Base-by-base conservation (phyloP, 1,140 invertebrate genomes). In the Eueides isabella region DNA sequence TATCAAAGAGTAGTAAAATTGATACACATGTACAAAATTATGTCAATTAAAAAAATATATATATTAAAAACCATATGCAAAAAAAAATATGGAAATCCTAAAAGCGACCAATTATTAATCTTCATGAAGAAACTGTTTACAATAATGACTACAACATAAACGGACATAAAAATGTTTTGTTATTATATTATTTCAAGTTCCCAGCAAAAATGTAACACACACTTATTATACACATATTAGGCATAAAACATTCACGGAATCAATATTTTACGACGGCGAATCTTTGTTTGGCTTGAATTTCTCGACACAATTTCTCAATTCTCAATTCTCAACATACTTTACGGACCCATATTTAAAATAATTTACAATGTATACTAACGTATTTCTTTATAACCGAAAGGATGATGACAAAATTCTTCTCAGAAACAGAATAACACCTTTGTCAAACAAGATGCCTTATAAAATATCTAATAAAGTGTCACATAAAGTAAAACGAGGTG, bases 381-480 rank as follows among this genome's bases (percentile, higher is more conserved):
- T 85, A 79, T 80, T 75, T 80, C 72, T 78, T 80, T 76, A 68
- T 80, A 79, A 82, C 67, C 69, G 71, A 76, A 74, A 73, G 1
- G 71, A 80, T 72, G 81, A 82, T 77, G 85, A 85, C 84, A 87
- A 84, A 85, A 82, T 84, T 84, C 79, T 87, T 85, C 85, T 84
- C 66, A 35, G 85, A 87, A 87, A 77, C 70, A 67, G 67, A 77
- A 83, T 80, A 82, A 80, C 75, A 74, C 75, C 71, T 82, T 83
- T 80, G 77, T 84, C 70, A 74, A 72, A 78, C 65, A 55, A 77
- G 72, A 83, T 81, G 71, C 79, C 75, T 77, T 78, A 78, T 78
- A 85, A 82, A 76, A 75, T 78, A 80, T 82, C 80, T 85, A 87
- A 84, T 83, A 84, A 86, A 85, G 61, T 87, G 86, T 87, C 86